Evolutionary conservation across 2,888 invertebrate genomes (phyloP).

Genomic region (Malthinus flaveolus): DNA sequence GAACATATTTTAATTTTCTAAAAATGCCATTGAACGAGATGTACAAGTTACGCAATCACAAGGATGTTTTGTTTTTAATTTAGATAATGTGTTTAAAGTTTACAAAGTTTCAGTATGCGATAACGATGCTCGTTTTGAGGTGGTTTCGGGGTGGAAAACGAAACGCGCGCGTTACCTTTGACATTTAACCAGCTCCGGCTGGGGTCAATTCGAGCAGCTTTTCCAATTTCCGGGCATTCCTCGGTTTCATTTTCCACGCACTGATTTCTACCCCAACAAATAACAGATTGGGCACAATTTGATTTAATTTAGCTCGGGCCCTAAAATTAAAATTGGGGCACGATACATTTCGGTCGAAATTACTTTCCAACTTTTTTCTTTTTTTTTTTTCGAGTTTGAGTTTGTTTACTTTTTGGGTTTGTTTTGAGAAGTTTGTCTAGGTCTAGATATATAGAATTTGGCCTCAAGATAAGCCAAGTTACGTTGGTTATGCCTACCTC

Average conservation of each 20-base stretch:
- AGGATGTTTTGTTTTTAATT: not conserved
- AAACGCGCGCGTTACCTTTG: constrained; percentile 32
- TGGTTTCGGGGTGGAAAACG: constrained; percentile 11
- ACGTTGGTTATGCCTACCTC: constrained; percentile 23
- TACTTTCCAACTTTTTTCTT: not conserved
- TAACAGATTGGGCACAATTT: too few relatives aligned
- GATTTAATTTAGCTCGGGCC: not conserved
- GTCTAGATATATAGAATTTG: constrained; percentile 11
- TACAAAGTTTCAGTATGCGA: constrained; percentile 1
- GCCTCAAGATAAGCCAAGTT: constrained; percentile 23
- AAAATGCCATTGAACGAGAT: too few relatives aligned
- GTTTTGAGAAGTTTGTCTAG: not conserved
- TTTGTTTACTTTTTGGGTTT: not conserved
- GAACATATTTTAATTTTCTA: too few relatives aligned
- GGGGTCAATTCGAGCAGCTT: constrained; percentile 21
- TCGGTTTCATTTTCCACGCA: not conserved
- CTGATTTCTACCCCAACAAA: not conserved
- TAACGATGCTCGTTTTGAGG: not conserved
- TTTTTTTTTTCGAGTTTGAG: not conserved
- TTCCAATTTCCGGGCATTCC: constrained; percentile 25
- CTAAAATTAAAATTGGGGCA: not conserved
- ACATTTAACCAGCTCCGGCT: constrained; percentile 34
- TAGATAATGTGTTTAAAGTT: not conserved
- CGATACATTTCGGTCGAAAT: not conserved
- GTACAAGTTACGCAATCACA: not conserved